Base-by-base conservation (phyloP, 2,113 vertebrate species). In the Archocentrus centrarchus region DNA sequence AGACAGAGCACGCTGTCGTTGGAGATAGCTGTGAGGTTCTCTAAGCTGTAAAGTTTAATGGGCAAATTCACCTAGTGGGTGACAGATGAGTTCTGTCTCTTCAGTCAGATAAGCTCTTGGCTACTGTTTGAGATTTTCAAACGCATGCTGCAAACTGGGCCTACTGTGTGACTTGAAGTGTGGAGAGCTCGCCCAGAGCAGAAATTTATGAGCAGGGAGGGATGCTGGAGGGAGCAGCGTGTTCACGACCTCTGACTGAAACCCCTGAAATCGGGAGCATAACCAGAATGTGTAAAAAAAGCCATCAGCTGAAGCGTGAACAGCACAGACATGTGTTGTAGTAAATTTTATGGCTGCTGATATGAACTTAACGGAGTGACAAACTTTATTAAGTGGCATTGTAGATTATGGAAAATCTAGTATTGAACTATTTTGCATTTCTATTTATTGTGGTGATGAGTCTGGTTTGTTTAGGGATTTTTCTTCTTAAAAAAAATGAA, bases 221-320 rank as follows among this genome's bases (percentile, higher is more conserved):
- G 20, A 50, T 32, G 50, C 66, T 32, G 47, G 47, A 73, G 50
- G 66, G 47, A 55, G 68, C 27, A 27, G 32, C 53, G 1, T 55
- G 47, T 73, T 7, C 68, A 55, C n/a, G 47, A 73, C 68, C 47
- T n/a, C 68, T 73, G 47, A 32, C 7, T 55, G 32, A 35, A 73
- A n/a, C 13, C 68, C 47, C 47, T 73, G 68, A 55, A 73, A 55
- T 55, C 10, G 11, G 27, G 17, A 32, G 53, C 44, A 55, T 14
- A 55, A 47, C 47, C 47, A n/a, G 47, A 35, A 55, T 18, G 68
- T 0, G 0, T 32, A 47, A 55, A 73, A 73, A 0, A 55, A n/a
- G 11, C 53, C 68, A 32, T 73, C 47, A 55, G 30, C 66, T 55
- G 7, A 73, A 1, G 53, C 53, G 0, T 0, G 27, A 32, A 53